Base-by-base conservation (phyloP, 2,888 invertebrate genomes). In the Bruchidius siliquastri region DNA sequence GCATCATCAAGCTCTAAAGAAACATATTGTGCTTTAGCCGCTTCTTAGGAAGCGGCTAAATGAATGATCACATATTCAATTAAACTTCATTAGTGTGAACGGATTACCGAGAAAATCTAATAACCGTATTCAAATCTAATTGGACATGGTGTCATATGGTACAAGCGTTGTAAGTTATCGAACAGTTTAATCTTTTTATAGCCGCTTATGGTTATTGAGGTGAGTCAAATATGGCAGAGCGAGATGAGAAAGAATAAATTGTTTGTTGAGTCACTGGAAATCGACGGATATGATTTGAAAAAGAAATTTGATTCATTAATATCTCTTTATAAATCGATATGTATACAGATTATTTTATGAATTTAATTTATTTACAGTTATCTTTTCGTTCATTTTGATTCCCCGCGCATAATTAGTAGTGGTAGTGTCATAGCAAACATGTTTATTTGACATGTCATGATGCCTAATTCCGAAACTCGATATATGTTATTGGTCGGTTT, bases 271-370 rank as follows among this genome's bases (percentile, higher is more conserved):
- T 49, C 49, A 49, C 13, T 49, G 49, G 13, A 49, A 18, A 13
- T 8, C 26, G 8, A 49, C 49, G 49, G 18, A 70, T 21, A 13
- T 26, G 49, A 73, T 30, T 69, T 67, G 22, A 32, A 72, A 69
- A 67, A 49, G 32, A 32, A 70, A 26, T 71, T 72, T 76, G 72
- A 73, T 49, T 49, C 10, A 18, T 49, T 18, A 8, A 49, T 49
- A 49, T 18, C 1, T 49, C n/a, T n/a, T n/a, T n/a, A n/a, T n/a
- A n/a, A n/a, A n/a, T n/a, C 49, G 13, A 18, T 49, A 49, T 2
- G 26, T 4, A 8, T 8, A 4, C 8, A 8, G 26, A 26, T 26
- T 26, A 26, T 26, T 4, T 26, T 26, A 26, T 26, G n/a, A n/a
- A n/a, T n/a, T n/a, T n/a, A n/a, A n/a, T n/a, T n/a, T 26, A 26